Evolutionary conservation across 1,140 invertebrate genomes (phyloP).

Genomic region (Drosophila oshimai): DNA sequence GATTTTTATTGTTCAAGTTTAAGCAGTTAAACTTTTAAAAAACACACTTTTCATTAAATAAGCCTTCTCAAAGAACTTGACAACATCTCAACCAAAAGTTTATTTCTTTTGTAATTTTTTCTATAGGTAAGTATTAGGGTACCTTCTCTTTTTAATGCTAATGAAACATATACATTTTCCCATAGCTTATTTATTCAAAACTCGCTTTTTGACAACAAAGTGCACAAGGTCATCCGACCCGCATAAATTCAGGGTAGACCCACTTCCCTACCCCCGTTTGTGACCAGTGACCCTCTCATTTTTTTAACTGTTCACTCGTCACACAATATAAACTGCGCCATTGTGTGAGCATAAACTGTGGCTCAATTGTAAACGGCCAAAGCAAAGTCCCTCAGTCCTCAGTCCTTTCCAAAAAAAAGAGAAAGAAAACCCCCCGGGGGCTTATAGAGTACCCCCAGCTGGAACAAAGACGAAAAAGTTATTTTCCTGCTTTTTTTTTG

Average conservation of each 20-base stretch:
- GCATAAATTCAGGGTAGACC: slow-evolving; percentile 9
- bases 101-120: too few species aligned
- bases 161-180: background rate
- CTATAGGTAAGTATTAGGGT: background rate
- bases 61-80: too few species aligned
- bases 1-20: too few species aligned
- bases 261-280: background rate
- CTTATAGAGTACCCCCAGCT: background rate
- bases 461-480: slow-evolving; percentile 25
- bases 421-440: background rate
- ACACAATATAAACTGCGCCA: slow-evolving; percentile 61
- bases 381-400: slow-evolving; percentile 13
- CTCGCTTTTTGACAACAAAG: background rate
- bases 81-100: too few species aligned
- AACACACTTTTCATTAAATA: too few species aligned
- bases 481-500: slow-evolving; percentile 6
- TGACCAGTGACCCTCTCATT: background rate
- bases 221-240: slow-evolving; percentile 6
- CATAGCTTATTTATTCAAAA: background rate
- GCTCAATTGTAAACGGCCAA: slow-evolving; percentile 59
- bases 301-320: slow-evolving; percentile 45
- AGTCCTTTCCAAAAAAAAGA: background rate
- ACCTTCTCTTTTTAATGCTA: background rate
- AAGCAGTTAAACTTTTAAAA: too few species aligned
- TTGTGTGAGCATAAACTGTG: slow-evolving; percentile 63